phyloP scores from a whole-genome alignment of 2,888 invertebrate species.

The Calameuta idolon region DNA sequence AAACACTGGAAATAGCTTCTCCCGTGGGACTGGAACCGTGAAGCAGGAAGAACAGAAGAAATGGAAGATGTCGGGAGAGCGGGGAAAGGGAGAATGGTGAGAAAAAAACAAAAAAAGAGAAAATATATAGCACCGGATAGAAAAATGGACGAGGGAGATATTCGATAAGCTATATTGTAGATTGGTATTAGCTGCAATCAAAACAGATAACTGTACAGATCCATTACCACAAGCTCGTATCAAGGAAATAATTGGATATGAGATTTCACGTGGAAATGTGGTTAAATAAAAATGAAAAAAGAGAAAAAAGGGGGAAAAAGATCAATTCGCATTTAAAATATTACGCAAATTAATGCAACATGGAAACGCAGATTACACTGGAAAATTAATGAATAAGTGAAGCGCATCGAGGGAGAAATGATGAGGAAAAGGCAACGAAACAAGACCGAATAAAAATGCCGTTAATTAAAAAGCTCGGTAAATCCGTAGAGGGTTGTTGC shows the following conservation, averaged over 20 bases:
- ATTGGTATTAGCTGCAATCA: not conserved
- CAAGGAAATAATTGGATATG: not conserved
- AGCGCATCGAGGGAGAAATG: not conserved
- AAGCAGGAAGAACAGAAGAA: conserved; percentile 5
- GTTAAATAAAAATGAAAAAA: conserved; percentile 1
- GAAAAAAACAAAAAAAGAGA: not conserved
- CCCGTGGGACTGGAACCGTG: not conserved
- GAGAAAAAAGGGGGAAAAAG: conserved; percentile 5
- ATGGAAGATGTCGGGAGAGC: not conserved
- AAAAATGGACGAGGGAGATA: not conserved
- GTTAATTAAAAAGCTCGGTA: not conserved
- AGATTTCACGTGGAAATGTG: not conserved
- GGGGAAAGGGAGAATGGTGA: conserved; percentile 3
- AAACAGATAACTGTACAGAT: not conserved
- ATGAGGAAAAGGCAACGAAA: conserved; percentile 11
- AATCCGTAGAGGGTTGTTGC: not conserved
- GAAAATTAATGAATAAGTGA: conserved; percentile 4
- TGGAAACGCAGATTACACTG: not conserved
- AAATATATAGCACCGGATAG: not conserved
- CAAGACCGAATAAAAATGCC: conserved; percentile 12
- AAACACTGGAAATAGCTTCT: conserved; percentile 44
- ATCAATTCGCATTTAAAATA: conserved; percentile 1
- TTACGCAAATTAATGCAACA: not conserved
- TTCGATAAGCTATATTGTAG: not conserved
- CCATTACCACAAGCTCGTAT: not conserved